Base-by-base conservation (phyloP, 2,888 invertebrate species). In the Aromia moschata region DNA sequence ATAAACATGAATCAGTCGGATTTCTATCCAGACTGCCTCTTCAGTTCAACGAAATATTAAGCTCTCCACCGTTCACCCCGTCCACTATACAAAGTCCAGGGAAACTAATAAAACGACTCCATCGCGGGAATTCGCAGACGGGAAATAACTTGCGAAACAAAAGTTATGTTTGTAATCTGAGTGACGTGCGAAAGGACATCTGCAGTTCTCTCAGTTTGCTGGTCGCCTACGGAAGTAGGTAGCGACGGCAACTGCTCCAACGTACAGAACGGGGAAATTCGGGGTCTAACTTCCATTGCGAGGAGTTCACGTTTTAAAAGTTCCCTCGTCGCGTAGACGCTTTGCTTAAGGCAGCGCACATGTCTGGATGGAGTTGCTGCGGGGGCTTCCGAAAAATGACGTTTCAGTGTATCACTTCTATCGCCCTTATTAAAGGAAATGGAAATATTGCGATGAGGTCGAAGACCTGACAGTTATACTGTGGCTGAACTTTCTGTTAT, bases 111-210 rank as follows among this genome's bases (percentile, higher is more conserved):
- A 25, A 49, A 38, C 37, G 38, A 18, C 38, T 38, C 14, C 14
- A 9, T 20, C 38, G 20, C 20, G 33, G 38, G n/a, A 4, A 38
- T 7, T 10, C 52, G 40, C 14, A 36, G 25, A 51, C 40, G 25
- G 2, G 10, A n/a, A 37, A 25, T 20, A 49, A 49, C 41, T 52
- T 52, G 30, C n/a, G 52, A 52, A 41, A 52, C 41, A 31, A 52
- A 52, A 52, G 52, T 52, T 52, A 41, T 41, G 52, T 52, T 41
- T 52, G 41, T 30, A 9, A 52, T 52, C 40, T 41, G 40, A 52
- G 52, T 52, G 52, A 52, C 52, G 52, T 52, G 52, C 12, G 52
- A 52, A 52, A 30, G 30, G 31, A 52, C 52, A 52, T 52, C 52
- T 52, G 52, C 41, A 31, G 25, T 12, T 49, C 16, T 30, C 30